Base-by-base conservation (phyloP, 2,113 vertebrate genomes). In the Platysteira castanea region DNA sequence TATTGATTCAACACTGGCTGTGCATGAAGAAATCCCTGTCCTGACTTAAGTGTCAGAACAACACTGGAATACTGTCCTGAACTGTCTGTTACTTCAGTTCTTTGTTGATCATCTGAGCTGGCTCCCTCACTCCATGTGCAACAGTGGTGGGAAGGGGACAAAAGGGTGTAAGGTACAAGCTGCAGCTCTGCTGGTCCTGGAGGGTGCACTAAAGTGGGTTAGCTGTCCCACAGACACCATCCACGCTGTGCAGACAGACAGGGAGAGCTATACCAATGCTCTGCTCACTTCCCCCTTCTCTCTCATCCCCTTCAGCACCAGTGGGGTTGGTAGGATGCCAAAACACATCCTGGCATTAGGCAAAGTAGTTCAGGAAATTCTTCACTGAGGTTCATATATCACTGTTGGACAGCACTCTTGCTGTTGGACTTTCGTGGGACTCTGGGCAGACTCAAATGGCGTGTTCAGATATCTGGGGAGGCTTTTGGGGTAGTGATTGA, bases 161-260 rank as follows among this genome's bases (percentile, higher is more conserved):
- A 28, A 52, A 69, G 33, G 7, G 3, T 26, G 0, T 11, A 7
- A 68, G 57, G 39, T 19, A 9, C 13, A 2, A 47, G 13, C n/a
- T 49, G 27, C 33, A 81, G 46, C 52, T 82, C 33, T 78, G 59
- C 86, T 83, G 61, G 27, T 59, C 44, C 33, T 68, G 37, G n/a
- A 47, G n/a, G 9, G 2, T 35, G 9, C 10, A 9, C 15, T 63
- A 13, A 19, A 1, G 1, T 3, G 3, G 11, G 15, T n/a, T 57
- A 47, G 28, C 14, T 76, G 59, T 42, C 65, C 61, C 30, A 10
- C 0, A 0, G 67, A 24, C 15, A 64, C 12, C 20, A 37, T 9
- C 35, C 20, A 27, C n/a, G n/a, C 30, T 13, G n/a, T 10, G 21
- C 56, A 84, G 80, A 24, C 13, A 70, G 65, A 4, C 33, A 71